Percentiles rank a stretch among this genome's conserved stretches.
Evolutionary conservation across 1,140 invertebrate genomes (phyloP).

Genomic region (Drosophila rufa): DNA sequence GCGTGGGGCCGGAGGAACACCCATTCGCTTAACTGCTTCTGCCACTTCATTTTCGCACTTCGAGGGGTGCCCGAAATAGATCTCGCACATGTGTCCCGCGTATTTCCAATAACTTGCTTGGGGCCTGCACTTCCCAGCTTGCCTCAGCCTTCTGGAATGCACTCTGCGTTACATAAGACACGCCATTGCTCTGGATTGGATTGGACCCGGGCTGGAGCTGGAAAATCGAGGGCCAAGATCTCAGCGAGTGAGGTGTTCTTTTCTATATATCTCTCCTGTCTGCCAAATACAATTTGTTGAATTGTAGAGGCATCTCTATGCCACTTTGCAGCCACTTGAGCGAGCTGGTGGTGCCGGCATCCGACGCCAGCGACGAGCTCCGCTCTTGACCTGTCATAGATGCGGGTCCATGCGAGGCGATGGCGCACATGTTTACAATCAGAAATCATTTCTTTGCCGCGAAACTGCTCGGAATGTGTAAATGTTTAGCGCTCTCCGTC

Average conservation of each 20-base stretch:
- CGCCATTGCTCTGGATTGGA: background rate
- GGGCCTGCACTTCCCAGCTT: background rate
- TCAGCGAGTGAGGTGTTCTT: constrained; percentile 3
- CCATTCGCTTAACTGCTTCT: constrained; percentile 28
- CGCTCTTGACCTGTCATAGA: constrained; percentile 37
- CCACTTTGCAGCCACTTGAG: constrained; percentile 21
- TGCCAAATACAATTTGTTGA: constrained; percentile 18
- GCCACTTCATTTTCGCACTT: constrained; percentile 36
- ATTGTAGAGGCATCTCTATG: constrained; percentile 7
- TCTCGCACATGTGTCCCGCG: background rate
- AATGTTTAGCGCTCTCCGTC: constrained; percentile 3
- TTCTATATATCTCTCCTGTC: background rate
- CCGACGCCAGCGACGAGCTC: background rate
- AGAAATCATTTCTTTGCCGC: constrained; percentile 27
- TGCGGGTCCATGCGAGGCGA: constrained; percentile 15
- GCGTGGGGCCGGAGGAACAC: constrained; percentile 6
- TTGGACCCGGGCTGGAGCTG: background rate
- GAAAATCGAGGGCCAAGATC: background rate
- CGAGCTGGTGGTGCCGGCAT: constrained; percentile 12
- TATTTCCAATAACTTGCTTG: constrained; percentile 21
- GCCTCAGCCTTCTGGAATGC: constrained; percentile 12
- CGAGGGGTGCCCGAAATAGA: constrained; percentile 35
- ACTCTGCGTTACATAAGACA: constrained; percentile 1
- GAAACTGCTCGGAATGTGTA: constrained; percentile 29
- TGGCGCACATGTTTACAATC: constrained; percentile 40